Evolutionary conservation across 2,797 vertebrate genomes (phyloP).

Genomic region (Peromyscus attwateri): DNA sequence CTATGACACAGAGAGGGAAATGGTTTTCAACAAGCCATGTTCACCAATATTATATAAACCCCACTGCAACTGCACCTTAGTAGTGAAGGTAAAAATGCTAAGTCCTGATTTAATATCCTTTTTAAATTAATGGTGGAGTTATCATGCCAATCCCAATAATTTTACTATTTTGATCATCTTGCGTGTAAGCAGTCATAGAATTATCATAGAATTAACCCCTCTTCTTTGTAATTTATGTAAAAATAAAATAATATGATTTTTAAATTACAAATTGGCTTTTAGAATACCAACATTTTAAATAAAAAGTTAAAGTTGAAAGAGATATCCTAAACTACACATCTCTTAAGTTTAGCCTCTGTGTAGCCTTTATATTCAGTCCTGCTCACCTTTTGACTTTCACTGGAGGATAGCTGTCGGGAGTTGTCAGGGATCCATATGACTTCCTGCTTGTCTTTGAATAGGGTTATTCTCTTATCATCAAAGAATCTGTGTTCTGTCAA

Average conservation of each 20-base stretch:
- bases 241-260: neutral
- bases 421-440: neutral
- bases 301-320: neutral
- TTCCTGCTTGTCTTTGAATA: neutral
- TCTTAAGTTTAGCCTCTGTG: neutral
- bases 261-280: neutral
- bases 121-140: neutral
- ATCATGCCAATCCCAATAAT: rapidly evolving
- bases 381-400: neutral
- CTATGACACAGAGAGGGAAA: neutral
- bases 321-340: neutral
- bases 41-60: neutral
- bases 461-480: neutral
- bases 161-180: neutral
- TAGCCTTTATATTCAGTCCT: neutral
- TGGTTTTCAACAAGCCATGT: neutral
- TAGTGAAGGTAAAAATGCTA: neutral
- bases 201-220: neutral
- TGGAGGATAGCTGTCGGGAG: neutral
- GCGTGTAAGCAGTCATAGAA: neutral
- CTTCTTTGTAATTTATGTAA: neutral
- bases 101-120: neutral
- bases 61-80: neutral
- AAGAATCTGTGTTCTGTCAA: neutral
- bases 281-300: neutral